Evolutionary conservation across 2,888 invertebrate species (phyloP).

Genomic region (Drosophila kambysellisi): DNA sequence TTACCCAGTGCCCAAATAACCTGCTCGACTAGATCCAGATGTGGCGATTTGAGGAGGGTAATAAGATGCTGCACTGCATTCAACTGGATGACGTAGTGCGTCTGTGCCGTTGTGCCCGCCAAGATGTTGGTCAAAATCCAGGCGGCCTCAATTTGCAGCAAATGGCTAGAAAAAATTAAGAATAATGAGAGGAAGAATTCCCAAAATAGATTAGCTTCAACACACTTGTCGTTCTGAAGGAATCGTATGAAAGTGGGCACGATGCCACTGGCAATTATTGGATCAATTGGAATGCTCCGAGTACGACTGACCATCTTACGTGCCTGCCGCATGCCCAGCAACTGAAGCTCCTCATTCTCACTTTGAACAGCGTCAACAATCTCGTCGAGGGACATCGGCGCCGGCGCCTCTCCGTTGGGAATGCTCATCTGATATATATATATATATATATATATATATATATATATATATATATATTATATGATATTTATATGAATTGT

Average conservation of each 20-base stretch:
- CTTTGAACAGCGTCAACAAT: conserved; percentile 91
- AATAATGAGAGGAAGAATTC: conserved; percentile 6
- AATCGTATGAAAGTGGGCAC: conserved; percentile 93
- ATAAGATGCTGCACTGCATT: conserved; percentile 94
- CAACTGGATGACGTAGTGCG: conserved; percentile 92
- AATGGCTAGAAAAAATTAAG: conserved; percentile 85
- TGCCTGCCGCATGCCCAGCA: conserved; percentile 91
- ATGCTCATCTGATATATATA: neutral
- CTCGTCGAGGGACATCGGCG: conserved; percentile 88
- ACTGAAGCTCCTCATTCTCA: conserved; percentile 87
- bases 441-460: neutral
- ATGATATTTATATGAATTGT: neutral
- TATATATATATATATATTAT: neutral
- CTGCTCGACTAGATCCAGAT: conserved; percentile 92
- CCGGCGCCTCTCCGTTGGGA: conserved; percentile 83
- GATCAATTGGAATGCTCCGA: conserved; percentile 95
- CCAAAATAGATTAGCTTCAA: conserved; percentile 14
- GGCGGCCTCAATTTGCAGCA: conserved; percentile 96
- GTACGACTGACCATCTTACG: conserved; percentile 95
- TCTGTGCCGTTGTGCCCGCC: conserved; percentile 96
- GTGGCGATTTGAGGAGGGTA: conserved; percentile 88
- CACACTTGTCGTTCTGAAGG: conserved; percentile 90
- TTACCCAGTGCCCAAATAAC: conserved; percentile 98
- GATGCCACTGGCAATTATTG: conserved; percentile 93
- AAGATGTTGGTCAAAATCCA: conserved; percentile 99